Evolutionary conservation across 2,113 vertebrate genomes (phyloP).

Genomic region (Eira barbara): DNA sequence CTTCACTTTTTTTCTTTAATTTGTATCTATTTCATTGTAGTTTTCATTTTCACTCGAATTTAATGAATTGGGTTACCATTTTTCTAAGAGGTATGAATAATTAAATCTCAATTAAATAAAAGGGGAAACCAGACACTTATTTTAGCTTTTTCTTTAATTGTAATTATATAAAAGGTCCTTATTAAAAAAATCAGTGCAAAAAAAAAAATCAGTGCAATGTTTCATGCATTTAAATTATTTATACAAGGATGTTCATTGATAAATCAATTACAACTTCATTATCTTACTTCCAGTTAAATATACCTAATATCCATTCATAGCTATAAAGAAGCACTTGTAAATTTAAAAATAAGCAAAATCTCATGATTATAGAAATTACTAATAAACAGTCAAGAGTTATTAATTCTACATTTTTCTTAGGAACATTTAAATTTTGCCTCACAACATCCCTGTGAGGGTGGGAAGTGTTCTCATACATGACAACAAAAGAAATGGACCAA

Average conservation of each 20-base stretch:
- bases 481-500: not conserved
- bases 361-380: conserved; percentile 27
- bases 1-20: conserved; percentile 15
- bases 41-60: conserved; percentile 44
- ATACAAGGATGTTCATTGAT: conserved; percentile 56
- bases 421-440: conserved; percentile 58
- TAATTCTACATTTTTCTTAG: conserved; percentile 29
- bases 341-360: conserved; percentile 49
- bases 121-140: conserved; percentile 64
- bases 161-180: conserved; percentile 50
- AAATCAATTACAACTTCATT: conserved; percentile 60
- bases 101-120: conserved; percentile 66
- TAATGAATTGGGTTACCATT: not conserved
- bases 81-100: conserved; percentile 6
- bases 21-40: not conserved
- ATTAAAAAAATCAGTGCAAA: not conserved
- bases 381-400: conserved; percentile 19
- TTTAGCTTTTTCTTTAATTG: conserved; percentile 71
- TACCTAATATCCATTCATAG: conserved; percentile 50
- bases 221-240: conserved; percentile 47
- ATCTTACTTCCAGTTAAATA: conserved; percentile 35
- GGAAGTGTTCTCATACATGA: conserved; percentile 7
- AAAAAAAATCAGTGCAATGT: conserved; percentile 42
- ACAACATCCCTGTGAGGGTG: conserved; percentile 76
- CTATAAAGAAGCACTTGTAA: conserved; percentile 25